These are phyloP conservation scores for Premnoplex brunnescens DNA, from an alignment of 2,797 vertebrate genomes.

Conservation along the genomic window DNA sequence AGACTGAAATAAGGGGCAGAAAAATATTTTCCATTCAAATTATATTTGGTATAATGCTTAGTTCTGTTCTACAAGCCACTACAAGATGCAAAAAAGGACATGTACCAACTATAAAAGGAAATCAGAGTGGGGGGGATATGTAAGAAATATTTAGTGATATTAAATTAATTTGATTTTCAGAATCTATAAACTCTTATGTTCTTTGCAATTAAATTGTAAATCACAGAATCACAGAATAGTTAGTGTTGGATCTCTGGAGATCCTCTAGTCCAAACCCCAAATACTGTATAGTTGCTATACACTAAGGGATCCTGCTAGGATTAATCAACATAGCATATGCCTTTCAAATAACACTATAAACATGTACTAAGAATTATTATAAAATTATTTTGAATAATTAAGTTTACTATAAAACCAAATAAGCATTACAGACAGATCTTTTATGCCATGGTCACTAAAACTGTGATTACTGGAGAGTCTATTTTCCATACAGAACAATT, in stretches of 20 bases:
- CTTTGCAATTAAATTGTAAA: background rate
- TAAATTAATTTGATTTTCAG: conserved; percentile 14
- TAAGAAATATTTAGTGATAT: conserved; percentile 23
- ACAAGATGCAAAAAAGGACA: background rate
- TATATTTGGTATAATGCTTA: background rate
- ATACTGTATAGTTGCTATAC: background rate
- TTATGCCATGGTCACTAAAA: background rate
- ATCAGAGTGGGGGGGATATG: background rate
- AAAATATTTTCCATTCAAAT: conserved; percentile 16
- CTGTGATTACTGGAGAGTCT: background rate
- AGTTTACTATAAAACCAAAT: background rate
- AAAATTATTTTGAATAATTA: background rate
- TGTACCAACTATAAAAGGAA: conserved; percentile 14
- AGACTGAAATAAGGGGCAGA: conserved; percentile 10
- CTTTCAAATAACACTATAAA: conserved; percentile 31
- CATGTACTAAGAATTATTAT: background rate
- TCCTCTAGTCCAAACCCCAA: background rate
- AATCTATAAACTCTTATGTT: conserved; percentile 20
- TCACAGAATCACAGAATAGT: background rate
- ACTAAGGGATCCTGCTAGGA: background rate
- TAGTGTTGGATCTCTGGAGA: background rate
- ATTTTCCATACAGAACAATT: background rate
- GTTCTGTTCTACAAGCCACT: background rate
- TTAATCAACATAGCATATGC: background rate
- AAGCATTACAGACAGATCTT: background rate